These are phyloP conservation scores for Paedocypris micromegethes DNA, from an alignment of 2,797 vertebrate species.

Conservation along the genomic window DNA sequence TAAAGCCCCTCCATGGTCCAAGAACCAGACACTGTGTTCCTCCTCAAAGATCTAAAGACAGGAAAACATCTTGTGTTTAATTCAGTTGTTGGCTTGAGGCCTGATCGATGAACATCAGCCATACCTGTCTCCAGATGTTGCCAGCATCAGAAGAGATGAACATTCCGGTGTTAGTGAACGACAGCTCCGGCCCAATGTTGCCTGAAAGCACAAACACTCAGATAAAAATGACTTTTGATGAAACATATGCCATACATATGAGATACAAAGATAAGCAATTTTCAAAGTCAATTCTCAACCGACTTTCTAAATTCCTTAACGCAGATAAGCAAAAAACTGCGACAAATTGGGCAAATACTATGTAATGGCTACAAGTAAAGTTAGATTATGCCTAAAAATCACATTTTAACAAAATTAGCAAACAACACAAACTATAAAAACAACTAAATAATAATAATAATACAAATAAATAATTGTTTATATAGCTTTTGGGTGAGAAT, in stretches of 20 bases:
- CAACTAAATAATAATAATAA: too few relatives aligned
- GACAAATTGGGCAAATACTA: too few relatives aligned
- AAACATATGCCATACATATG: not conserved
- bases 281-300: too few relatives aligned
- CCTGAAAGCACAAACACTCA: constrained; percentile 62
- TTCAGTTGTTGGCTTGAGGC: not conserved
- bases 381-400: too few relatives aligned
- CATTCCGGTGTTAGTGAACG: constrained; percentile 80
- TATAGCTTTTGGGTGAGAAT: too few relatives aligned
- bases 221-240: constrained; percentile 1
- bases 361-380: too few relatives aligned
- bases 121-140: constrained; percentile 94
- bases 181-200: constrained; percentile 85
- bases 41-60: constrained; percentile 87
- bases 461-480: too few relatives aligned
- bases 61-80: constrained; percentile 6
- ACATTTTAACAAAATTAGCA: too few relatives aligned
- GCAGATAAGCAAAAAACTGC: too few relatives aligned
- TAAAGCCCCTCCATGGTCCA: constrained; percentile 91
- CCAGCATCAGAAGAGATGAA: constrained; percentile 92
- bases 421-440: too few relatives aligned
- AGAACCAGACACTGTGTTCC: constrained; percentile 91
- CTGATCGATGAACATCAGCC: not conserved
- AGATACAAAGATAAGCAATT: not conserved
- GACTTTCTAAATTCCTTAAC: too few relatives aligned